phyloP scores from a whole-genome alignment of 2,797 vertebrate species.

The Argyrosomus regius region DNA sequence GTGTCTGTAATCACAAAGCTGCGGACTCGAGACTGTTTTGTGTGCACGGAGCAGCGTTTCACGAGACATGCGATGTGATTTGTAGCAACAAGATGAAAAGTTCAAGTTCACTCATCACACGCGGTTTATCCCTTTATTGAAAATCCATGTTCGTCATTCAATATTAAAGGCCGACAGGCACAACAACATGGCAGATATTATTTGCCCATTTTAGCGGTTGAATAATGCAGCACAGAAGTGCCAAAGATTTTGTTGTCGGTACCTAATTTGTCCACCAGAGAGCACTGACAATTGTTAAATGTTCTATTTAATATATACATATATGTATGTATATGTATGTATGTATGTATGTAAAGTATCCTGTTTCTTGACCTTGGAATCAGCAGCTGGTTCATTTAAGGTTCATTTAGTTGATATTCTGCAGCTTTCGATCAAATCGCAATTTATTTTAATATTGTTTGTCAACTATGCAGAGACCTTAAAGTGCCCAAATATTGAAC shows the following conservation, averaged over 20 bases:
- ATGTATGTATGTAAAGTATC: too few relatives aligned
- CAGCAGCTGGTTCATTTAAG: not conserved
- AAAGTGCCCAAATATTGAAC: not conserved
- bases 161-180: not conserved
- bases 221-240: not conserved
- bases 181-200: not conserved
- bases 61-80: conserved; percentile 9
- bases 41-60: conserved; percentile 15
- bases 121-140: not conserved
- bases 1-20: conserved; percentile 46
- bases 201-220: not conserved
- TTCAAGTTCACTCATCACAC: conserved; percentile 6
- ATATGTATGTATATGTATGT: too few relatives aligned
- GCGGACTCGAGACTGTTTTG: not conserved
- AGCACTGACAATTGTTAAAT: not conserved
- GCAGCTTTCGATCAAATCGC: not conserved
- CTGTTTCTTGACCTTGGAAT: not conserved
- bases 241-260: not conserved
- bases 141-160: not conserved
- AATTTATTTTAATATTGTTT: not conserved
- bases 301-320: too few relatives aligned
- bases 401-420: not conserved
- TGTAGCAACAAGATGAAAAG: conserved; percentile 9
- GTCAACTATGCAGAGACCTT: not conserved
- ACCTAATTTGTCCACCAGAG: not conserved